Percentiles rank a stretch among this genome's conserved stretches.
These are phyloP conservation scores for Dinocampus coccinellae DNA, from an alignment of 2,888 invertebrate species.

Conservation along the genomic window DNA sequence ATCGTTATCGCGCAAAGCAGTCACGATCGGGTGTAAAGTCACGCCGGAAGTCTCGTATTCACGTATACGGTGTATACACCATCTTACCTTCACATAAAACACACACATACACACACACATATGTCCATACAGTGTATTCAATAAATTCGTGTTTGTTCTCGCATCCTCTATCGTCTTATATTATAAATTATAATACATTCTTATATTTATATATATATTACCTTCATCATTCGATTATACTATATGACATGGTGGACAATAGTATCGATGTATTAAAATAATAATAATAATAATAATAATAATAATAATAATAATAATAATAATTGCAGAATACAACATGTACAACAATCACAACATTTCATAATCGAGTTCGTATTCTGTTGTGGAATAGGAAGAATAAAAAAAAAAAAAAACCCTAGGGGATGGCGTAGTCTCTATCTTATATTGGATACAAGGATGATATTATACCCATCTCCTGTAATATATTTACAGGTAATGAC, in stretches of 20 bases:
- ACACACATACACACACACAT: no score
- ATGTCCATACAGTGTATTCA: constrained; percentile 26
- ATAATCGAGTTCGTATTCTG: constrained; percentile 2
- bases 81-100: not conserved
- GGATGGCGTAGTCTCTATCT: not conserved
- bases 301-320: not conserved
- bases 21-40: constrained; percentile 42
- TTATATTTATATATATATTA: constrained; percentile 17
- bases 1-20: constrained; percentile 45
- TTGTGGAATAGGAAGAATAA: no score
- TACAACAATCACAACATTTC: not conserved
- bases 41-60: constrained; percentile 43
- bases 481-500: constrained; percentile 10
- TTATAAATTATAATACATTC: constrained; percentile 8
- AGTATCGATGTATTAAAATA: not conserved
- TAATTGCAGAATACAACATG: not conserved
- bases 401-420: not conserved
- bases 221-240: not conserved
- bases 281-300: not conserved
- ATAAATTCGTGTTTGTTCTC: constrained; percentile 30
- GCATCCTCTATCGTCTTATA: constrained; percentile 25
- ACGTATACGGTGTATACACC: constrained; percentile 5
- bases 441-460: not conserved
- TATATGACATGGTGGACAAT: not conserved
- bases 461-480: not conserved